A percentile compares a stretch with the other conserved stretches of the same genome.
Evolutionary conservation across 2,888 invertebrate species (phyloP).

Genomic region (Pheosia tremula): DNA sequence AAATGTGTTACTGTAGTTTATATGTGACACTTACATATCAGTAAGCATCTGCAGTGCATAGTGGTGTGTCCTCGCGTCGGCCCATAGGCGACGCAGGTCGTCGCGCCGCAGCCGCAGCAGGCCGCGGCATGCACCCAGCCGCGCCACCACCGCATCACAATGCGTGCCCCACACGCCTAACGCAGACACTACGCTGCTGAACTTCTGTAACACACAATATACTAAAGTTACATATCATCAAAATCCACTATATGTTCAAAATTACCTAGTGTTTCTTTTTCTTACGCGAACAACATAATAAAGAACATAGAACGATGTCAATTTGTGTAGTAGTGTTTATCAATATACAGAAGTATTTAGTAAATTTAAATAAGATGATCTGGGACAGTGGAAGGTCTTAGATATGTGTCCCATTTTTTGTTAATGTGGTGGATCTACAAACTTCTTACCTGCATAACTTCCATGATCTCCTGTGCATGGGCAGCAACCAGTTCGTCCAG

Average conservation of each 20-base stretch:
- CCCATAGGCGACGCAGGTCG: conserved; percentile 96
- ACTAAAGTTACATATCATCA: no score
- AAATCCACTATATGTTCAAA: neutral
- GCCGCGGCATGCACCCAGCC: conserved; percentile 72
- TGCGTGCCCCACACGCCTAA: conserved; percentile 71
- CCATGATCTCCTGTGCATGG: conserved; percentile 94
- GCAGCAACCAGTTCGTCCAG: conserved; percentile 94
- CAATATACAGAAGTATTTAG: no score
- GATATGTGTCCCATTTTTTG: no score
- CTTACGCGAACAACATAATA: no score
- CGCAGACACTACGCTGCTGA: conserved; percentile 65
- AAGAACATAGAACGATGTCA: no score
- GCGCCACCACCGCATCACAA: conserved; percentile 68
- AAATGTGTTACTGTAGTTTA: neutral
- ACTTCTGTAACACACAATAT: conserved; percentile 61
- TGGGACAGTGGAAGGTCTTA: no score
- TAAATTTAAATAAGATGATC: no score
- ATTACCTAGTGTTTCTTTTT: no score
- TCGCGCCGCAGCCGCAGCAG: conserved; percentile 95
- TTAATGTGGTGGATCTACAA: neutral
- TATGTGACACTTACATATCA: conserved; percentile 89
- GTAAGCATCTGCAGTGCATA: conserved; percentile 94
- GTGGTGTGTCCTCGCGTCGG: conserved; percentile 98
- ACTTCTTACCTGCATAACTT: conserved; percentile 87
- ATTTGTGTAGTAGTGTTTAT: no score